Percentiles rank a stretch among this genome's conserved stretches.
Conservation (phyloP, 2,797 vertebrate species). For the Pseudopleuronectes americanus region DNA sequence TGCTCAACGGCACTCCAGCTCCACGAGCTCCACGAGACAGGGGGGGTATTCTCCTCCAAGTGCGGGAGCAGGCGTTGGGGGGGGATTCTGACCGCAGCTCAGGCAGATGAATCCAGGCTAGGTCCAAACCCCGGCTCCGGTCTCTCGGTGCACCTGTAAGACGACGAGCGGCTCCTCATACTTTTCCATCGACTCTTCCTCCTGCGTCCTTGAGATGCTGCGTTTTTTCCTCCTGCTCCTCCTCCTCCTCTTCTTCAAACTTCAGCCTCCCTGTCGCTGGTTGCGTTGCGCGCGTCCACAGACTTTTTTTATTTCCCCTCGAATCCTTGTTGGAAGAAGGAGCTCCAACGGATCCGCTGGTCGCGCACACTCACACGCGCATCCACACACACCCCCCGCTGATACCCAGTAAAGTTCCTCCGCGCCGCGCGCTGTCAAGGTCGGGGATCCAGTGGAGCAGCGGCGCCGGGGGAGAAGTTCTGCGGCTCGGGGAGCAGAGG, state of each 20-base stretch:
- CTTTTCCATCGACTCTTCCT: conserved; percentile 31
- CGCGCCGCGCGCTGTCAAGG: conserved; percentile 64
- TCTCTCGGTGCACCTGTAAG: conserved; percentile 65
- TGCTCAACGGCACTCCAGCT: conserved; percentile 17
- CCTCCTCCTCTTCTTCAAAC: conserved; percentile 43
- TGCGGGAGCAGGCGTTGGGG: neutral
- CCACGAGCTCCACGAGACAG: conserved; percentile 1
- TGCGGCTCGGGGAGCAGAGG: conserved; percentile 31
- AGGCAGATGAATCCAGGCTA: conserved; percentile 54
- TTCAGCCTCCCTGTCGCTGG: conserved; percentile 36
- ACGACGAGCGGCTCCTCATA: conserved; percentile 27
- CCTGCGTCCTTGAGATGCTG: conserved; percentile 36
- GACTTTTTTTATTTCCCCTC: neutral
- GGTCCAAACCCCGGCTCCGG: conserved; percentile 39
- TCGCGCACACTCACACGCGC: neutral
- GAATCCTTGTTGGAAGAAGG: neutral
- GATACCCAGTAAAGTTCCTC: conserved; percentile 53
- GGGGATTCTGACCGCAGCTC: conserved; percentile 27
- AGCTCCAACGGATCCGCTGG: neutral
- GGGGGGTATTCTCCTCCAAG: neutral
- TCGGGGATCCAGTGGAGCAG: conserved; percentile 54
- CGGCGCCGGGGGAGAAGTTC: conserved; percentile 46
- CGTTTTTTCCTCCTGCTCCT: conserved; percentile 14
- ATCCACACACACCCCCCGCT: neutral
- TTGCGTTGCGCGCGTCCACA: neutral